Base-by-base conservation (phyloP, 1,140 invertebrate species). In the Acarapis woodi region DNA sequence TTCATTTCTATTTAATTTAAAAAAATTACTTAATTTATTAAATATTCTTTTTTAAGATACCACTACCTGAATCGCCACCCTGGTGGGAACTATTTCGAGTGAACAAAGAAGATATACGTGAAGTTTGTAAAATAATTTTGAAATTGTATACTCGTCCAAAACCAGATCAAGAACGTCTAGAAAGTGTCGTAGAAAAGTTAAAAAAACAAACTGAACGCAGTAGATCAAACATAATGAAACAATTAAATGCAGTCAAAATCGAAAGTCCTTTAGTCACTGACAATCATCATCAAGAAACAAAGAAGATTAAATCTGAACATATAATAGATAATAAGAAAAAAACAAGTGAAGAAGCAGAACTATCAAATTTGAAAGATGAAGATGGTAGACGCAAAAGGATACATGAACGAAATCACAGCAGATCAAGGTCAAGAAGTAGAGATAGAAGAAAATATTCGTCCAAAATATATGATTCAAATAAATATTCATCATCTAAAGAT, bases 31-130 rank as follows among this genome's bases (percentile, higher is more conserved):
- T 8, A 16, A 18, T 33, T 10, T 28, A 19, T 15, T 10, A 37
- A 8, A n/a, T 26, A 38, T 23, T 19, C 26, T 42, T 24, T 35
- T 41, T 38, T 9, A 43, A 61, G 55, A 54, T 90, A 33, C 67
- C 77, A 8, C 49, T 96, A 37, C 83, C 85, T 4, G 73, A 69
- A 39, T 68, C 66, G 44, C 85, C 85, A 0, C 60, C 74, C 0
- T 96, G 88, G 87, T 93, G 71, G 52, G 56, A 63, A 1, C 53
- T 83, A 2, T 90, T 94, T 51, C 68, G 70, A 48, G 79, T 82
- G 0, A 62, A 61, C 0, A 77, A 87, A 56, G 62, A 63, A 12
- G 66, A 79, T 34, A 78, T 96, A 8, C 61, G 71, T 39, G 74
- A 82, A 46, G 75, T 93, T 23, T 82, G 73, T 45, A 55, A 68